These are phyloP conservation scores for Helogale parvula DNA, from an alignment of 2,113 vertebrate species.

Conservation along the genomic window DNA sequence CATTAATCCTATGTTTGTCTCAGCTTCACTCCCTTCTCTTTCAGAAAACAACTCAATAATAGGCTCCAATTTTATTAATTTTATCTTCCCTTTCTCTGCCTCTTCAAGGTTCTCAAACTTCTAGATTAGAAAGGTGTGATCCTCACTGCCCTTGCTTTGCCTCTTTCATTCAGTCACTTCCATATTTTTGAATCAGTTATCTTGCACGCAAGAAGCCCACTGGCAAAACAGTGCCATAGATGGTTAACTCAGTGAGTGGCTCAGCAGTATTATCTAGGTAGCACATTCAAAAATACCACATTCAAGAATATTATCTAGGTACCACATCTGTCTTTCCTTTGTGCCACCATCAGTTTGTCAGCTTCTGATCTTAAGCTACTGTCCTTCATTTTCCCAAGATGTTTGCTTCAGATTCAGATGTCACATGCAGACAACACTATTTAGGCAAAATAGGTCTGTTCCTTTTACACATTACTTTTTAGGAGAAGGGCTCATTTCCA, in stretches of 20 bases:
- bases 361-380: not conserved
- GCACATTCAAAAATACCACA: not conserved
- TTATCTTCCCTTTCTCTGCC: not conserved
- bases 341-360: not conserved
- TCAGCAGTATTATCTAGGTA: not conserved
- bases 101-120: not conserved
- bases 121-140: not conserved
- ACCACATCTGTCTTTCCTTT: not conserved
- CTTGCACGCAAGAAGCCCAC: not conserved
- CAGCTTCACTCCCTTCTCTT: not conserved
- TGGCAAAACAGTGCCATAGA: not conserved
- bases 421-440: not conserved
- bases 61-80: not conserved
- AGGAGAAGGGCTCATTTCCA: not conserved
- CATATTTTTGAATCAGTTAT: not conserved
- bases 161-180: not conserved
- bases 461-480: not conserved
- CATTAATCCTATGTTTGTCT: not conserved
- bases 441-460: not conserved
- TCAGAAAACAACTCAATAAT: not conserved
- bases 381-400: not conserved
- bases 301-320: no score
- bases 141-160: not conserved
- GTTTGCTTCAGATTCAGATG: not conserved
- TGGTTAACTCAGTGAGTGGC: not conserved